phyloP scores from a whole-genome alignment of 2,113 vertebrate species.

The Eptesicus fuscus region DNA sequence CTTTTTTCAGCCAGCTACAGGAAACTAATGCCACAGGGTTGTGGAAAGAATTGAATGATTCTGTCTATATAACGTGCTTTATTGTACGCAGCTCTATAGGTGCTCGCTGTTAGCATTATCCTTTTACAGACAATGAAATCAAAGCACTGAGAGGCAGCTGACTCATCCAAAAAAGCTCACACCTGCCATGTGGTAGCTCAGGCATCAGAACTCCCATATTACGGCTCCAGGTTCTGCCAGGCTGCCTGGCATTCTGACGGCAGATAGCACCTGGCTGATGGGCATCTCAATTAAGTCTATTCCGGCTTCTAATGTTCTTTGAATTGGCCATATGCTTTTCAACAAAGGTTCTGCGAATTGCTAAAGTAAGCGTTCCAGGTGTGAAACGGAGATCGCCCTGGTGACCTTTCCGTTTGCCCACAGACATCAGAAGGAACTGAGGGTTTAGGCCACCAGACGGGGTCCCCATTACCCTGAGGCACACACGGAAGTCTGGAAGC shows the following conservation, averaged over 20 bases:
- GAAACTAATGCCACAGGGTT: neutral
- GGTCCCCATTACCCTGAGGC: neutral
- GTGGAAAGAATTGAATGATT: neutral
- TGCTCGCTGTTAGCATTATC: neutral
- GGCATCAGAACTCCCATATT: neutral
- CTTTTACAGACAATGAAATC: neutral
- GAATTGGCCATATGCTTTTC: neutral
- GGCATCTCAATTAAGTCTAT: neutral
- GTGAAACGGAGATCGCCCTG: neutral
- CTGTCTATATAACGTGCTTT: neutral
- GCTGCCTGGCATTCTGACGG: neutral
- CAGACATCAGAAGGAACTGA: neutral
- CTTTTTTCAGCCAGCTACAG: neutral
- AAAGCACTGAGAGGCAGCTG: neutral
- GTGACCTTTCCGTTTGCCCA: neutral
- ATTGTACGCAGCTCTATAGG: neutral
- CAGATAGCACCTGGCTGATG: neutral
- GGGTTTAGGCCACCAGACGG: neutral
- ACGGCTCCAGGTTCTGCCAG: neutral
- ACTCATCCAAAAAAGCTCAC: neutral
- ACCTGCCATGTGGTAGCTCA: neutral
- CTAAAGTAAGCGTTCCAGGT: neutral
- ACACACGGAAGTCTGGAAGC: rapidly evolving
- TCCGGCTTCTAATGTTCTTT: neutral
- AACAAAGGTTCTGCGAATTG: neutral